These are phyloP conservation scores for Amphiprion percula DNA, from an alignment of 2,113 vertebrate species.

Conservation along the genomic window DNA sequence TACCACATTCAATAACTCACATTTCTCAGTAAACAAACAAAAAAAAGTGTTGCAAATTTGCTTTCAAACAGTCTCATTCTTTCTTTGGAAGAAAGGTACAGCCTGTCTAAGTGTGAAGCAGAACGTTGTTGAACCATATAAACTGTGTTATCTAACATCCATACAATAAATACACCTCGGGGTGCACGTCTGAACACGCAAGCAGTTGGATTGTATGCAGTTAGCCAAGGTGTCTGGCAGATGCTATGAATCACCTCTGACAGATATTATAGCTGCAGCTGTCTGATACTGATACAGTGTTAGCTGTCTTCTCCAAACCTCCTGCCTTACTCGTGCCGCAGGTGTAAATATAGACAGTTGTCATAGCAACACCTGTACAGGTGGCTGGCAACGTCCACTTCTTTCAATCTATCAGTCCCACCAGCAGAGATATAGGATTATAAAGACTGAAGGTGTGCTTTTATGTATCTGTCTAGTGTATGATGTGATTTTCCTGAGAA, in stretches of 20 bases:
- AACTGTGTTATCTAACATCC: too few species aligned
- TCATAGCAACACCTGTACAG: conserved; percentile 44
- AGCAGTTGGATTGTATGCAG: not conserved
- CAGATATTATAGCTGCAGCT: conserved; percentile 6
- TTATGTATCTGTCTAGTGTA: too few species aligned
- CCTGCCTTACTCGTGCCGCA: not conserved
- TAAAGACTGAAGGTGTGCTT: too few species aligned
- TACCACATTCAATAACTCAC: too few species aligned
- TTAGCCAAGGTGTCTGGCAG: not conserved
- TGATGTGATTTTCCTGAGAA: too few species aligned
- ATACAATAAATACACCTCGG: not conserved
- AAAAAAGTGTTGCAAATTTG: too few species aligned
- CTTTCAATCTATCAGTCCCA: conserved; percentile 4
- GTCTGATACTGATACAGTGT: conserved; percentile 5
- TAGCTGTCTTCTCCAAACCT: not conserved
- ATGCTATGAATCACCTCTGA: conserved; percentile 21
- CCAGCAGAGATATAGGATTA: too few species aligned
- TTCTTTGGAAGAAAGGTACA: too few species aligned
- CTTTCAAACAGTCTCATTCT: too few species aligned
- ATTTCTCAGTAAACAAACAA: too few species aligned
- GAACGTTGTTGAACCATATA: not conserved
- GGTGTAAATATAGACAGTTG: conserved; percentile 54
- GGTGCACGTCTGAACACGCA: conserved; percentile 1
- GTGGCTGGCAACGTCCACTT: not conserved
- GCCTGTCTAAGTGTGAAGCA: not conserved